Percentiles rank a stretch among this genome's conserved stretches.
These are phyloP conservation scores for Octodon degus DNA, from an alignment of 2,113 vertebrate species.

Conservation along the genomic window DNA sequence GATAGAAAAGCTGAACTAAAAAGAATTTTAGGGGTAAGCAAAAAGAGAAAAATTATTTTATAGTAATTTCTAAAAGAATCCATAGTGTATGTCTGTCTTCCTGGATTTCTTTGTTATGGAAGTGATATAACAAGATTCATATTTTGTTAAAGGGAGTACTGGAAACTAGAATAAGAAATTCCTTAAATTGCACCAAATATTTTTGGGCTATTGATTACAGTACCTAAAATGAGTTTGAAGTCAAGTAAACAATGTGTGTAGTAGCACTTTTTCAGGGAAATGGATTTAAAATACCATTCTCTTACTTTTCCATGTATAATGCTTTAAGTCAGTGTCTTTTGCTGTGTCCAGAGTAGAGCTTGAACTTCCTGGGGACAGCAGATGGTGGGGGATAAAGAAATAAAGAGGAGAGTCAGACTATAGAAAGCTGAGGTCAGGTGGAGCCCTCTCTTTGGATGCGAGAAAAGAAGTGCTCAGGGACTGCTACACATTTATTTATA, in stretches of 20 bases:
- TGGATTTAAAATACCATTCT: neutral
- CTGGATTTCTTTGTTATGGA: neutral
- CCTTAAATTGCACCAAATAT: constrained; percentile 5
- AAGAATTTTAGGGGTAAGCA: neutral
- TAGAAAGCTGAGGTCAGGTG: neutral
- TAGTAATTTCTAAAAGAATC: neutral
- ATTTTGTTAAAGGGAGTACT: constrained; percentile 33
- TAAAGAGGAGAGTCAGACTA: neutral
- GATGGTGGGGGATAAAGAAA: neutral
- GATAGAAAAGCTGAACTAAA: too few species aligned
- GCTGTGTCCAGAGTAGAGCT: too few species aligned
- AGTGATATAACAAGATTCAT: neutral
- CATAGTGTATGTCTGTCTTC: neutral
- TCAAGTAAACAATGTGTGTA: neutral
- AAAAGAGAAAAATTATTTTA: neutral
- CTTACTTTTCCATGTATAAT: neutral
- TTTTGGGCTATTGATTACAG: constrained; percentile 1
- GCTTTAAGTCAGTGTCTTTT: neutral
- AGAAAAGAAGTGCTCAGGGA: neutral
- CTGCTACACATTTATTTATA: neutral
- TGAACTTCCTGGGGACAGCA: too few species aligned
- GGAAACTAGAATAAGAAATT: constrained; percentile 15
- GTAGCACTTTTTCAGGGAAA: neutral
- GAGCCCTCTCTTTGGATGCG: neutral
- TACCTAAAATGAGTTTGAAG: neutral